Evolutionary conservation across 53 echinoderm and acorn worm genomes (phyloP).

Genomic region (Echinometra lucunter): DNA sequence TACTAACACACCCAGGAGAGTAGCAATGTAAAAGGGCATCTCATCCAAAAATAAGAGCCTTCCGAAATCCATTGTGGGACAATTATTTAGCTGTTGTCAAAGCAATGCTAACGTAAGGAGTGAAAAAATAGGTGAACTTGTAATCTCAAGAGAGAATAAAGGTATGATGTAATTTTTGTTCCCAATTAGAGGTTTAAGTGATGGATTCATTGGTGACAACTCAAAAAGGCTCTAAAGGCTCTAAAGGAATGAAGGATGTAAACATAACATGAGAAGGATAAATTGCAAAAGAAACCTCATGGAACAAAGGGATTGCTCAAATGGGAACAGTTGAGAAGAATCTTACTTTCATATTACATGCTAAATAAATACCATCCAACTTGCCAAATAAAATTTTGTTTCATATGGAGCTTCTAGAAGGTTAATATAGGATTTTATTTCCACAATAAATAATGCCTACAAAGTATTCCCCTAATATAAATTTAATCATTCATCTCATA

Average conservation of each 20-base stretch:
- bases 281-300: background rate
- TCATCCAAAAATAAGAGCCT: conserved; percentile 4
- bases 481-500: too few species aligned
- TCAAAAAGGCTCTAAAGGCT: background rate
- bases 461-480: too few species aligned
- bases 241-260: too few species aligned
- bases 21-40: conserved; percentile 12
- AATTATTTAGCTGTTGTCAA: conserved; percentile 29
- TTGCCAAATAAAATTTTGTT: too few species aligned
- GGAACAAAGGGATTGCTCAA: background rate
- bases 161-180: conserved; percentile 7
- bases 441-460: too few species aligned
- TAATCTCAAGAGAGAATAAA: background rate
- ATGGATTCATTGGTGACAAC: background rate
- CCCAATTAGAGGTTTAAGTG: background rate
- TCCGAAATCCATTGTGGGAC: conserved; percentile 2
- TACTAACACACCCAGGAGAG: conserved; percentile 39
- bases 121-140: conserved; percentile 9
- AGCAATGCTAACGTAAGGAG: background rate
- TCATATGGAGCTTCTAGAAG: too few species aligned
- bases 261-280: background rate
- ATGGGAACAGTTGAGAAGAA: too few species aligned
- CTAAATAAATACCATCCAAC: too few species aligned
- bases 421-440: too few species aligned
- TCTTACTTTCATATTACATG: too few species aligned